Percentiles rank a stretch among this genome's conserved stretches.
Evolutionary conservation across 2,888 invertebrate genomes (phyloP).

Genomic region (Spilarctia lutea): DNA sequence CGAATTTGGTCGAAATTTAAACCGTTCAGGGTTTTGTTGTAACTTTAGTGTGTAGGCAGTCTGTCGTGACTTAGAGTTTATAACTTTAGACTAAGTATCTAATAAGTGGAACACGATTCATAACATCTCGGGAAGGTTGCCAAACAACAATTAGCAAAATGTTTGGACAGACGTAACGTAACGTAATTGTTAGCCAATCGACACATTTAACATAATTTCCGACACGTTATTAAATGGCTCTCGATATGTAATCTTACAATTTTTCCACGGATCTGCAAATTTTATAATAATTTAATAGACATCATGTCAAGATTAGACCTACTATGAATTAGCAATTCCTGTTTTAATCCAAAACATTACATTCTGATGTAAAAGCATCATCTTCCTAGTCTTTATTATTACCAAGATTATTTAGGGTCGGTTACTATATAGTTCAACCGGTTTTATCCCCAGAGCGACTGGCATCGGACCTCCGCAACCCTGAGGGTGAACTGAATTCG

Average conservation of each 20-base stretch:
- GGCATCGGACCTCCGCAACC: too few relatives aligned
- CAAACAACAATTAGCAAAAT: neutral
- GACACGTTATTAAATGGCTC: neutral
- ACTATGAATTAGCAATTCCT: neutral
- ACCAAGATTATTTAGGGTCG: too few relatives aligned
- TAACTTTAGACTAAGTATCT: neutral
- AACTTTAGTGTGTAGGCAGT: neutral
- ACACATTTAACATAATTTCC: neutral
- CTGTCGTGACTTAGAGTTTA: neutral
- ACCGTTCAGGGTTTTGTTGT: neutral
- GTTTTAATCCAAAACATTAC: neutral
- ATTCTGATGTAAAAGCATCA: neutral
- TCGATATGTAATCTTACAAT: neutral
- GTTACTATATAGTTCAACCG: too few relatives aligned
- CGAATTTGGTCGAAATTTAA: too few relatives aligned
- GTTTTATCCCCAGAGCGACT: too few relatives aligned
- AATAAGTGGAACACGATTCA: neutral
- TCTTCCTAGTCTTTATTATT: too few relatives aligned
- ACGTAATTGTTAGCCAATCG: neutral
- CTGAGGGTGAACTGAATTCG: too few relatives aligned
- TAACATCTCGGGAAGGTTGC: neutral
- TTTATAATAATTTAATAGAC: neutral
- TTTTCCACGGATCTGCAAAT: neutral
- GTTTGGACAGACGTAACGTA: neutral
- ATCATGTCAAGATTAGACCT: neutral